Evolutionary conservation across 2,888 invertebrate genomes (phyloP).

Genomic region (Dryomyza anilis): DNA sequence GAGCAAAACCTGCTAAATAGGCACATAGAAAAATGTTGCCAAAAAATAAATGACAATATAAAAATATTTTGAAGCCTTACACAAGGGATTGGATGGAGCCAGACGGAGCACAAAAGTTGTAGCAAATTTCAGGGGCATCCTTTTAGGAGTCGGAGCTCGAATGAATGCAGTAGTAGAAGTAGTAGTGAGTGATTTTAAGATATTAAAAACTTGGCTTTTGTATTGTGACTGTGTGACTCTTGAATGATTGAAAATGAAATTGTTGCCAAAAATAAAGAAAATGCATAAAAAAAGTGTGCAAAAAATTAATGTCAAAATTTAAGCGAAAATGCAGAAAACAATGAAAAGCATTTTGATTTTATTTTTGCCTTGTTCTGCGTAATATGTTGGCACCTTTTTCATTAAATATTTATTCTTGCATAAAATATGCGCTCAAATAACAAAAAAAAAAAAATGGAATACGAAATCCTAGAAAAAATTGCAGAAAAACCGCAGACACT

Average conservation of each 20-base stretch:
- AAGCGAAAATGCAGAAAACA: not conserved
- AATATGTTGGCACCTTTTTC: conserved; percentile 19
- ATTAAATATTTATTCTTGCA: conserved; percentile 18
- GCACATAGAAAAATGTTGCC: not conserved
- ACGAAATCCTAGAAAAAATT: not conserved
- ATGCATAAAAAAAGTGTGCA: not conserved
- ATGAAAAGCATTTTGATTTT: not conserved
- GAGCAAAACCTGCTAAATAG: not conserved
- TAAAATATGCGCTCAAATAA: not conserved
- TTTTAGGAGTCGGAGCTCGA: not conserved
- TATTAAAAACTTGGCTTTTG: conserved; percentile 18
- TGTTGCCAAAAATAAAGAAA: not conserved
- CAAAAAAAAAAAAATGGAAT: not conserved
- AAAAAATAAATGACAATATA: not conserved
- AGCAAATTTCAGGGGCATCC: conserved; percentile 3
- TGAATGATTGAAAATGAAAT: conserved; percentile 13
- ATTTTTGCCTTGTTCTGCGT: not conserved
- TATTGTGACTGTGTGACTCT: too few species aligned
- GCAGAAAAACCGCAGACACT: conserved; percentile 33
- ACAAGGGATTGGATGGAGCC: not conserved
- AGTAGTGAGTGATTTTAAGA: conserved; percentile 24
- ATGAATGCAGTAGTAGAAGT: not conserved
- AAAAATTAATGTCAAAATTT: not conserved
- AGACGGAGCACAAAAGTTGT: not conserved
- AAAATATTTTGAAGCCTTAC: not conserved